Base-by-base conservation (phyloP, 2,888 invertebrate genomes). In the Cryptocheilus praepositus region DNA sequence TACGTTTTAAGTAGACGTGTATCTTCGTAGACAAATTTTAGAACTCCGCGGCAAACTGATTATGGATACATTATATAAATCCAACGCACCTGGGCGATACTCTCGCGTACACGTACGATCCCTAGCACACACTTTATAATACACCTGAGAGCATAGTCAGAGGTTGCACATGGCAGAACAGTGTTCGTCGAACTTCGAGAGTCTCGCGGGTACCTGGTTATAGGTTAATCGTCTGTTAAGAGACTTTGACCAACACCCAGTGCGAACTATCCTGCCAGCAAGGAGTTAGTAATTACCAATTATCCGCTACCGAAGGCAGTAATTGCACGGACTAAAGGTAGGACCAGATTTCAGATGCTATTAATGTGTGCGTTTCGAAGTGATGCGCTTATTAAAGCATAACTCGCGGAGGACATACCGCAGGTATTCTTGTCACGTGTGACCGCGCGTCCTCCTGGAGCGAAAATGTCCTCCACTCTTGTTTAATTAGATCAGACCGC, bases 221-320 rank as follows among this genome's bases (percentile, higher is more conserved):
- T 69, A 67, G 70, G 68, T 76, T 78, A 79, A 80, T 79, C 74
- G 79, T 67, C 67, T 67, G 72, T 70, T 74, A 71, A 74, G 77
- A 72, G 76, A 76, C 76, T 74, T 72, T 78, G 78, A 76, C 70
- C 73, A 73, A 65, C 70, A 54, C 71, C 63, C 72, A 66, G 54
- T 58, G 54, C 68, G 64, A 75, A 70, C 72, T 73, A 74, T 74
- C 67, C 62, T 46, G n/a, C 56, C 67, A 45, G 67, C 70, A 73
- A 73, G 76, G 76, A 72, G 72, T 77, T 77, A 61, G 63, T 79
- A 74, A 79, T 79, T 80, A 78, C 74, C 72, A 79, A 80, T 74
- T 79, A 78, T 69, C 72, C 58, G 69, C 59, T 72, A 67, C 70
- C 72, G 70, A 73, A 71, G 65, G 64, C 59, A 68, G 71, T 73